Evolutionary conservation across 1,140 invertebrate genomes (phyloP), one percentile per base, ranked within the genome.

Genomic region (Plodia interpunctella): DNA sequence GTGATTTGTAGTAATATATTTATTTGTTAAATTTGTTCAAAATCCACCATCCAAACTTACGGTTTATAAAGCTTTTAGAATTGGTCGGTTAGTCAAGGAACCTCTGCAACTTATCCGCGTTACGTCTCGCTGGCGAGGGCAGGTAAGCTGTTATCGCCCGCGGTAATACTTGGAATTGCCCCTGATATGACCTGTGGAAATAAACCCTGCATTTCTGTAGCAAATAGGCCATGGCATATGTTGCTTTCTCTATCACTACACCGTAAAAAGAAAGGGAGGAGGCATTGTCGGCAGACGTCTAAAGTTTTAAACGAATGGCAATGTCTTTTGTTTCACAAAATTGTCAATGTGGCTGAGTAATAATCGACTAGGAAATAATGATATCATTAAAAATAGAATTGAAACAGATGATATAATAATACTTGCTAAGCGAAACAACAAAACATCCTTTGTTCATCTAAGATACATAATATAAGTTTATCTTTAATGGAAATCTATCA

Each of bases 121-220:
- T 63, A 68, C 66, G 68, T 18, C 49, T 54, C 50, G 56, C 57
- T 44, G 56, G 70, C 63, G 67, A 76, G 70, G 67, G 68, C 70
- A 76, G 76, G 74, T 78, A 78, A 60, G 68, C 38, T 66, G 67
- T 74, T 74, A 76, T 76, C 72, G 70, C 65, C 63, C 55, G 38
- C 51, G 61, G 68, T 52, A 70, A 70, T 74, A 76, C 73, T 70
- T 50, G 59, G 71, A 76, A 76, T 63, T 66, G 66, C 28, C 55
- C 51, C 51, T 53, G 64, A 66, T 65, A 56, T 53, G 52, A 59
- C 52, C 17, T 63, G 4, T 21, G 19, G 51, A 53, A 53, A 25
- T 25, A 25, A 44, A 44, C 38, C 38, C 38, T 15, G 38, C 38
- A 44, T 44, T 44, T 44, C 38, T 44, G 38, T 1, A 44, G 38